Percentiles rank a stretch among this genome's conserved stretches.
Evolutionary conservation across 2,113 vertebrate species (phyloP).

Genomic region (Coptodon bakossiorum): DNA sequence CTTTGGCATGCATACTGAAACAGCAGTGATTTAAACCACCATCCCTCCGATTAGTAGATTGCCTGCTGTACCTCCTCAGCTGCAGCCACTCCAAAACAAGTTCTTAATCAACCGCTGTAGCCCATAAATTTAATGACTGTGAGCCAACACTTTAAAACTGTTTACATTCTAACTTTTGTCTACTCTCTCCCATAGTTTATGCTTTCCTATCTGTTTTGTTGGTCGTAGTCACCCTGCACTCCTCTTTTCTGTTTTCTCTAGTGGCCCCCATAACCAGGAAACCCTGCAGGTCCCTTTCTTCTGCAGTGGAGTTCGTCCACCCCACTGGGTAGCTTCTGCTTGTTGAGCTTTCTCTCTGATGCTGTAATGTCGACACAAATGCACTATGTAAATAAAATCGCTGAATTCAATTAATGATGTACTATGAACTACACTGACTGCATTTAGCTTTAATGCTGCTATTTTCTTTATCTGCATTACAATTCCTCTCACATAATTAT

Average conservation of each 20-base stretch:
- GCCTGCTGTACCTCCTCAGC: background rate
- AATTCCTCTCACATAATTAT: background rate
- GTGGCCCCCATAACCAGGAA: background rate
- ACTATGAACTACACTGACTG: background rate
- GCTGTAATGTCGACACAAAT: background rate
- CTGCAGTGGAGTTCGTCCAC: background rate
- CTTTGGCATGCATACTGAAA: background rate
- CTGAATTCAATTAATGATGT: background rate
- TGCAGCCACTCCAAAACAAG: background rate
- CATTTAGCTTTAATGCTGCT: background rate
- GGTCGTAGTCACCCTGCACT: background rate
- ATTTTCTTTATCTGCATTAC: background rate
- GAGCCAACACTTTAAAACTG: background rate
- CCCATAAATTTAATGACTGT: background rate
- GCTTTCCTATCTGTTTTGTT: background rate
- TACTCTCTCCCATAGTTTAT: background rate
- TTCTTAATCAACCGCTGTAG: background rate
- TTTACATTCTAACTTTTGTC: fast-evolving
- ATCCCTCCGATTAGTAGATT: background rate
- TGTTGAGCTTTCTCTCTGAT: background rate
- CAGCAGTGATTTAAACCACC: background rate
- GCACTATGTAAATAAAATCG: background rate
- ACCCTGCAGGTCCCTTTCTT: background rate
- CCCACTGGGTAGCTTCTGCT: background rate
- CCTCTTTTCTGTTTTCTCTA: background rate